Percentiles rank a stretch among this genome's conserved stretches.
Conservation (phyloP, 2,888 invertebrate species). For the Drosophila quinaria region DNA sequence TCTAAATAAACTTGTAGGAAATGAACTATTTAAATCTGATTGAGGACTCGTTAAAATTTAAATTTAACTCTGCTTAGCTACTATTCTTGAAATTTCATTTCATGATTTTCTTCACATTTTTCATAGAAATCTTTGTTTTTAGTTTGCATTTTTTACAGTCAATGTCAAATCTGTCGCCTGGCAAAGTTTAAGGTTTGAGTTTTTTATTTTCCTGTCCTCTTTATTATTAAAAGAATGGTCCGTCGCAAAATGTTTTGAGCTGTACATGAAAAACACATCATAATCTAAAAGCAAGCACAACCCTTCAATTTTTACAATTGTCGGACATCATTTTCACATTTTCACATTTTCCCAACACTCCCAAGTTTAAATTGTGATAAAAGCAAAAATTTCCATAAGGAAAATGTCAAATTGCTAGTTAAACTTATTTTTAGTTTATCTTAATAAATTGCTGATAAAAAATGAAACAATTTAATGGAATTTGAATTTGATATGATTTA, state of each 20-base stretch:
- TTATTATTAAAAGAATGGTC: neutral
- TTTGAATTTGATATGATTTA: neutral
- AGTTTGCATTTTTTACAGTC: conserved; percentile 1
- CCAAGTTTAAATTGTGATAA: neutral
- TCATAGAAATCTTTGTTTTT: neutral
- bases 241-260: conserved; percentile 9
- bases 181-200: conserved; percentile 10
- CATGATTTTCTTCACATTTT: neutral
- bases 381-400: no score
- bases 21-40: conserved; percentile 1
- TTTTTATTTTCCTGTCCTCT: neutral
- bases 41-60: conserved; percentile 5
- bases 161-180: neutral
- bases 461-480: no score
- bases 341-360: neutral
- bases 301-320: conserved; percentile 3
- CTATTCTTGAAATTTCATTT: neutral
- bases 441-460: no score
- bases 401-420: no score
- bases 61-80: neutral
- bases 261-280: conserved; percentile 41
- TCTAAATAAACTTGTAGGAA: neutral
- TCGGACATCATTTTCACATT: conserved; percentile 10
- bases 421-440: no score
- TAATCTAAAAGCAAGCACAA: conserved; percentile 9